Evolutionary conservation across 1,140 invertebrate species (phyloP), one percentile per base, ranked within the genome.

Genomic region (Subanguina moxae): DNA sequence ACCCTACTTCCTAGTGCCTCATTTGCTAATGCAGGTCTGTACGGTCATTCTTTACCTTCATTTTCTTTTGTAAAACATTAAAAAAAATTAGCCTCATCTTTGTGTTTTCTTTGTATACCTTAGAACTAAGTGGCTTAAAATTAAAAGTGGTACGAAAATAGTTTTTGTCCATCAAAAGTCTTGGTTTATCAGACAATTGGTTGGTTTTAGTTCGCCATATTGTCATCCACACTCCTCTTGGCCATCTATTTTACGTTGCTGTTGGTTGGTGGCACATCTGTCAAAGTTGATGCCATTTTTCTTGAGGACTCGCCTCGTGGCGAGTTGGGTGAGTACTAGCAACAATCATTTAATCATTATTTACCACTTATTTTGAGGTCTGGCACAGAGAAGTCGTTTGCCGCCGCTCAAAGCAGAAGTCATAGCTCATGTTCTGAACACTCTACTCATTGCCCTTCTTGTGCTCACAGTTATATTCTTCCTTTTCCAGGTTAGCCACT

Each of bases 301-400:
- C 75, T 76, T 61, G 71, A 72, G 38, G 71, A 72, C 62, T 75
- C 71, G 17, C 21, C 28, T 17, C 48, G 57, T 25, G 71, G 71
- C 17, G 72, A 72, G 48, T 19, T 68, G 19, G 71, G 71, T 72
- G 56, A 72, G 68, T 30, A 13, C 15, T 11, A 23, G 21, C n/a
- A n/a, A n/a, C 45, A n/a, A 64, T 61, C 32, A 5, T 19, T 58
- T 61, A 56, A 19, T 7, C 3, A 13, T 28, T 28, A 21, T 8
- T 5, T 64, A 64, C 21, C 62, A 64, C 15, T 64, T 65, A 3
- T 28, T 57, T 28, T 58, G 8, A 68, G 67, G 67, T 43, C 46
- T 68, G n/a, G 32, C 67, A 7, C 61, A 68, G 19, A 45, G 66
- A 56, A 48, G 27, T 9, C 27, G 30, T 13, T 57, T 48, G n/a